Base-by-base conservation (phyloP, 2,888 invertebrate genomes). In the Limnephilus lunatus region DNA sequence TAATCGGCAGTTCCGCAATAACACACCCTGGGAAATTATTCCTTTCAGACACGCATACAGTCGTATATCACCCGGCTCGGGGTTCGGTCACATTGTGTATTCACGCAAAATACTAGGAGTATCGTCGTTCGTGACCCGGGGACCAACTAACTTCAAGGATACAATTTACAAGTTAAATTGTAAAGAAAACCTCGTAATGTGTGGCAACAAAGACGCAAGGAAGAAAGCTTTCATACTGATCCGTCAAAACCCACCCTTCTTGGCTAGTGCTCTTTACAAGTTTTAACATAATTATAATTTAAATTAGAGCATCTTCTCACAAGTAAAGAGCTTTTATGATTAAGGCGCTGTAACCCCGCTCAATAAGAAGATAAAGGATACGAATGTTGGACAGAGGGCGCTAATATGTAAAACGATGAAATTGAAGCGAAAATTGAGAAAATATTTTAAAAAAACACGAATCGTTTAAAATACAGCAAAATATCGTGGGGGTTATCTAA, bases 41-140 rank as follows among this genome's bases (percentile, higher is more conserved):
- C 88, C 88, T 88, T 68, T 80, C 53, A 88, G 88, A 68, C 88
- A 31, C 80, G 88, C 48, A 44, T 48, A 53, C 68, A 48, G 30
- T 53, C 31, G 48, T 88, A 88, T 53, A 88, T 88, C 88, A 88
- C 44, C 25, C 85, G 19, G 85, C 44, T 88, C 30, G 68, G 88
- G 19, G 85, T 48, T 88, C 30, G 68, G 88, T 81, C 44, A 92
- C 88, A 91, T 92, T 91, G 83, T 91, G 92, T 89, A 92, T 92
- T 92, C 92, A 88, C 81, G 81, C 91, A 92, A 91, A 92, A 90
- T 80, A 88, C 80, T 88, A 86, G 92, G 91, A 89, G 68, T 91
- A 91, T 92, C 89, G 82, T 81, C 87, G 35, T 81, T 91, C 92
- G 92, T 92, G 92, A 92, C 86, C 44, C 90, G 92, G 81, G 82